Base-by-base conservation (phyloP, 2,888 invertebrate species). In the Hydriomena furcata region DNA sequence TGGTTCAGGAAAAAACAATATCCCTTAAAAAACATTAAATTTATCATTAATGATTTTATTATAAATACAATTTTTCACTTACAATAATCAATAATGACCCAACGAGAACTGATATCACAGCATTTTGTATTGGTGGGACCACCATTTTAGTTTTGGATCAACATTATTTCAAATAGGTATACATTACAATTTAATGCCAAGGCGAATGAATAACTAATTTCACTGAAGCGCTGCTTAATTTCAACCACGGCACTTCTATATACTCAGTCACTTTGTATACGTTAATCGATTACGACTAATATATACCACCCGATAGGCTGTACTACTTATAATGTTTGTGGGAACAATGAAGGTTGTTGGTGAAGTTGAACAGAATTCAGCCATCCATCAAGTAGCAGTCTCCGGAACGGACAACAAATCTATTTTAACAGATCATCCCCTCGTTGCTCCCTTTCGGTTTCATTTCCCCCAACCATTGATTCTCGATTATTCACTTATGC, bases 51-150 rank as follows among this genome's bases (percentile, higher is more conserved):
- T 1, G 31, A 31, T 31, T 12, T 31, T 13, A 25, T 32, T 24
- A 41, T 23, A 32, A 5, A 21, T 36, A 46, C 28, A 27, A 41
- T 30, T 23, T 30, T 30, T 41, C n/a, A 48, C n/a, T n/a, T n/a
- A n/a, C n/a, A n/a, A n/a, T n/a, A n/a, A n/a, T n/a, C 28, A 37
- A 63, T 54, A 60, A 60, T 69, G 69, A 73, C 73, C 77, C 78
- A 82, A 80, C 75, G 70, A 79, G 76, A 84, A 86, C 84, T 82
- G 83, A 86, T 89, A 89, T 89, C 89, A 89, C 89, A 89, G 89
- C 86, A 83, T 83, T 87, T 85, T 81, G 75, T 81, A 82, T 77
- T 74, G 74, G 75, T 80, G 79, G 62, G 66, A 69, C 65, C 68
- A 68, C 76, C 79, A 63, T 73, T 66, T 68, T 68, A 70, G 69